These are phyloP conservation scores for Anas bahamensis DNA, from an alignment of 2,797 vertebrate species.

Conservation along the genomic window DNA sequence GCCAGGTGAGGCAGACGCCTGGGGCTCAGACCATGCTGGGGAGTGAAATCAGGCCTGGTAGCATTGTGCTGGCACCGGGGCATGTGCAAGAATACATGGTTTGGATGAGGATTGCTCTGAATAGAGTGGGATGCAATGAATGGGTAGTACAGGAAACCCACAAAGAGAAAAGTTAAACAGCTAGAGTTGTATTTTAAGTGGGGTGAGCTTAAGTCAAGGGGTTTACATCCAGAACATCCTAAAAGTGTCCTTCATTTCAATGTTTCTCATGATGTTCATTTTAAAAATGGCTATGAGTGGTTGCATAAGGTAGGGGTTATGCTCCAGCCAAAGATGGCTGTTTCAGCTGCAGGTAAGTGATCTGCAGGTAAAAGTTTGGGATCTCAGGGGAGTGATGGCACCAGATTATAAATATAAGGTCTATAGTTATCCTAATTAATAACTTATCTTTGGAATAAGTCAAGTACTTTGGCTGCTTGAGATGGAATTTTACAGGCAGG, in stretches of 20 bases:
- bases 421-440: conserved; percentile 26
- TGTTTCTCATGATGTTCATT: neutral
- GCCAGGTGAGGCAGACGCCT: neutral
- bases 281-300: neutral
- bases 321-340: neutral
- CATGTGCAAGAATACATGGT: neutral
- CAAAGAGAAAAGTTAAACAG: neutral
- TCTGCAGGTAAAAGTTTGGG: neutral
- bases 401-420: conserved; percentile 6
- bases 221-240: neutral
- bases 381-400: neutral
- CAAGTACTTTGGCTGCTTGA: conserved; percentile 11
- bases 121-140: neutral
- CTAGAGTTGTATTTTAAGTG: neutral
- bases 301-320: neutral
- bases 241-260: neutral
- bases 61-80: neutral
- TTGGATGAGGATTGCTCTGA: neutral
- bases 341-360: conserved; percentile 1
- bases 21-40: neutral
- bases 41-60: neutral
- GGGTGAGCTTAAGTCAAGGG: neutral
- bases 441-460: conserved; percentile 34
- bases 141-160: neutral
- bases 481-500: conserved; percentile 59